Evolutionary conservation across 2,113 vertebrate species (phyloP).

Genomic region (Anseranas semipalmata): DNA sequence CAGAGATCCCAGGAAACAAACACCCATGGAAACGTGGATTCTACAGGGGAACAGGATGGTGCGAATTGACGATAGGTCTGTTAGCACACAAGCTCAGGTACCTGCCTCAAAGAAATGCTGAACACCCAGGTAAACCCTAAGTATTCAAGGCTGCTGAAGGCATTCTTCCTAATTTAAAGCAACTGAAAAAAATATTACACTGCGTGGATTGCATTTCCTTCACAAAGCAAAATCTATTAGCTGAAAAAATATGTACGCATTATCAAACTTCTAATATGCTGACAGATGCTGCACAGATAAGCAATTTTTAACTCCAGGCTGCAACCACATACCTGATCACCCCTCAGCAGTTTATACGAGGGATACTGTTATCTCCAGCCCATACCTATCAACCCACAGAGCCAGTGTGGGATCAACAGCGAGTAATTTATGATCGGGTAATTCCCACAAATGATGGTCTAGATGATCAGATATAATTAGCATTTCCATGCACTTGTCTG

Average conservation of each 20-base stretch:
- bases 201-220: background rate
- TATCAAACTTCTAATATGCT: background rate
- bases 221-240: background rate
- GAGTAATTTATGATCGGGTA: background rate
- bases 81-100: background rate
- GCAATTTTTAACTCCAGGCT: background rate
- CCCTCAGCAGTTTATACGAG: background rate
- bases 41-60: background rate
- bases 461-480: background rate
- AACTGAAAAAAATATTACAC: background rate
- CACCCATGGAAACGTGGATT: background rate
- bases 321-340: background rate
- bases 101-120: background rate
- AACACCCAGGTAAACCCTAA: background rate
- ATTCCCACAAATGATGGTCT: background rate
- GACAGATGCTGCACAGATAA: background rate
- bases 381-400: fast-evolving
- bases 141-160: background rate
- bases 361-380: background rate
- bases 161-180: background rate
- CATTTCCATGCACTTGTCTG: too few relatives aligned
- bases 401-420: background rate
- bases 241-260: background rate
- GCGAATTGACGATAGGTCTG: fast-evolving
- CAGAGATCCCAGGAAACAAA: background rate